Evolutionary conservation across 2,797 vertebrate species (phyloP).

Genomic region (Enteromius paludinosus): DNA sequence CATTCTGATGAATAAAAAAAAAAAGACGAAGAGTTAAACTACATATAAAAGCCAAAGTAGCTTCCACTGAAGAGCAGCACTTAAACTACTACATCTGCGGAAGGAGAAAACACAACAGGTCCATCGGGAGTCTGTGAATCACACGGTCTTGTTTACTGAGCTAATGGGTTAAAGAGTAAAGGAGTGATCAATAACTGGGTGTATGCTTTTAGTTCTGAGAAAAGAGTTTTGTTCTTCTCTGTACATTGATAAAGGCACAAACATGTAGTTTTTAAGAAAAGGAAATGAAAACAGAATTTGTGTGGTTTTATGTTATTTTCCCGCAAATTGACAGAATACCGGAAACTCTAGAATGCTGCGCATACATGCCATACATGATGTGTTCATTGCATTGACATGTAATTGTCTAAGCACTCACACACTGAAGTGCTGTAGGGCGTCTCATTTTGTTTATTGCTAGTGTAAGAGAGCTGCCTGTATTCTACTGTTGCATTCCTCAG

Average conservation of each 20-base stretch:
- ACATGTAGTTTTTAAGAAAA: not conserved
- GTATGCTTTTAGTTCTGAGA: constrained; percentile 4
- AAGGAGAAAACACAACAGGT: not conserved
- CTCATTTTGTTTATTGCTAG: constrained; percentile 37
- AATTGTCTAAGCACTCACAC: not conserved
- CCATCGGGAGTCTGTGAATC: constrained; percentile 2
- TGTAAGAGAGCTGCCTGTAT: constrained; percentile 25
- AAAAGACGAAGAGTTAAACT: not conserved
- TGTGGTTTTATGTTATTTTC: not conserved
- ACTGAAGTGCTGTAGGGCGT: not conserved
- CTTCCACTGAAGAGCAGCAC: not conserved
- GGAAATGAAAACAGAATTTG: not conserved
- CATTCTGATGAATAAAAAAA: not conserved
- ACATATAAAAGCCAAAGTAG: constrained; percentile 3
- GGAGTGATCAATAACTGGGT: constrained; percentile 17
- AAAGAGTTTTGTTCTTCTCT: not conserved
- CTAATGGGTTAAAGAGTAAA: constrained; percentile 32
- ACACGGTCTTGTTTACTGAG: constrained; percentile 4
- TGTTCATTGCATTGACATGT: not conserved
- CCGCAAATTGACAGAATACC: not conserved
- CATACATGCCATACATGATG: not conserved
- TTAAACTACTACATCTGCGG: not conserved
- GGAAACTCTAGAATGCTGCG: not conserved
- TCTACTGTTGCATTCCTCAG: constrained; percentile 51
- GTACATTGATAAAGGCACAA: not conserved